A percentile compares a stretch with the other conserved stretches of the same genome.
Conservation (phyloP, 2,797 vertebrate species). For the Crotalus adamanteus region DNA sequence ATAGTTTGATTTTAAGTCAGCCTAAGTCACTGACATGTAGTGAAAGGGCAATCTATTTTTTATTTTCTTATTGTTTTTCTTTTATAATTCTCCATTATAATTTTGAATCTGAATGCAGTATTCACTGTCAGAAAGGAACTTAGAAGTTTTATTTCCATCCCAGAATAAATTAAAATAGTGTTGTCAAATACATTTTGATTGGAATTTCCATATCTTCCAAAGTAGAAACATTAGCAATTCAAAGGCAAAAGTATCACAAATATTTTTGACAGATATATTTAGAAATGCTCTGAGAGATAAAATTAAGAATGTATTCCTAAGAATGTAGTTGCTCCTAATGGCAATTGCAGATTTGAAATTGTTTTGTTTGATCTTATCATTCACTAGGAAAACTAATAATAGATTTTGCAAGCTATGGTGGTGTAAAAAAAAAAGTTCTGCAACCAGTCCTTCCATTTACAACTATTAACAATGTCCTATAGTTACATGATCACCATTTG, state of each 20-base stretch:
- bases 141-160: conserved; percentile 65
- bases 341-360: conserved; percentile 21
- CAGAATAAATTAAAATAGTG: conserved; percentile 67
- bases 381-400: not conserved
- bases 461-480: too few species aligned
- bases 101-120: conserved; percentile 8
- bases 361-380: conserved; percentile 26
- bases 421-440: too few species aligned
- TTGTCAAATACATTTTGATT: conserved; percentile 50
- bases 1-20: not conserved
- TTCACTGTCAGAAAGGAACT: conserved; percentile 48
- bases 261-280: conserved; percentile 41
- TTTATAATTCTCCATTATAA: not conserved
- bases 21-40: not conserved
- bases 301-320: conserved; percentile 33
- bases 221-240: conserved; percentile 52
- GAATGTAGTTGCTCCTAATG: conserved; percentile 33
- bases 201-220: conserved; percentile 45
- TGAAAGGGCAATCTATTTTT: not conserved
- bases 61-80: not conserved
- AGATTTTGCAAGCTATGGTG: too few species aligned
- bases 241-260: conserved; percentile 54
- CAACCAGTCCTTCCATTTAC: too few species aligned
- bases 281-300: conserved; percentile 43
- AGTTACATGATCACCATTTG: too few species aligned